These are phyloP conservation scores for Hormaphis cornu DNA, from an alignment of 1,140 invertebrate species.

Conservation along the genomic window DNA sequence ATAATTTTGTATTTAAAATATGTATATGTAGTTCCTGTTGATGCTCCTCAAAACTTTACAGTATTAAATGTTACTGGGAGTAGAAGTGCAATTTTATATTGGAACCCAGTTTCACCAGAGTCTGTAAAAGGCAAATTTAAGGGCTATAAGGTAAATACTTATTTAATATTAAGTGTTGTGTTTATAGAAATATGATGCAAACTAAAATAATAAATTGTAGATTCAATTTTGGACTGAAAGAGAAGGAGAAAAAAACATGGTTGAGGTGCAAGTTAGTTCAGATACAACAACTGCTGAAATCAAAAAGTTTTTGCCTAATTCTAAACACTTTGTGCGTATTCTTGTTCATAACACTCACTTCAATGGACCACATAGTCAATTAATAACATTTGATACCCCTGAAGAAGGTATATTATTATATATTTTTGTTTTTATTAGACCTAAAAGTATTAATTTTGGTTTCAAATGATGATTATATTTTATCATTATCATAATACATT, in stretches of 20 bases:
- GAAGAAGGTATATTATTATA: constrained; percentile 64
- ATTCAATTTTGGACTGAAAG: constrained; percentile 88
- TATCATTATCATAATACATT: too few relatives aligned
- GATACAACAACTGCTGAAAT: constrained; percentile 62
- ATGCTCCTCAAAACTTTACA: constrained; percentile 77
- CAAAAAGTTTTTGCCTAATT: constrained; percentile 76
- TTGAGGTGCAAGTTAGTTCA: constrained; percentile 70
- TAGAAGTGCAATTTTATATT: constrained; percentile 68
- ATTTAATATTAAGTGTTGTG: too few relatives aligned
- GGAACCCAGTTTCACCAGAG: constrained; percentile 67
- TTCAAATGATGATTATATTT: too few relatives aligned
- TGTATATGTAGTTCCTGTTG: constrained; percentile 58
- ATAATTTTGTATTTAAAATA: not conserved
- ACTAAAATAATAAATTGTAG: constrained; percentile 40
- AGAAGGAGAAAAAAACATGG: constrained; percentile 59
- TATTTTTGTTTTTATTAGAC: too few relatives aligned
- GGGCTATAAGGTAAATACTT: constrained; percentile 69
- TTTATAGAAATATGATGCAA: too few relatives aligned
- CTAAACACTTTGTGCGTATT: constrained; percentile 81
- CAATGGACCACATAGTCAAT: constrained; percentile 80
- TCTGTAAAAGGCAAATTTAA: constrained; percentile 82
- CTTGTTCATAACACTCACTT: constrained; percentile 83
- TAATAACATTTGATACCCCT: constrained; percentile 73
- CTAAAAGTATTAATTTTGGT: not conserved
- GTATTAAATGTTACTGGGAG: constrained; percentile 60